Evolutionary conservation across 2,888 invertebrate genomes (phyloP).

Genomic region (Sycophila texana): DNA sequence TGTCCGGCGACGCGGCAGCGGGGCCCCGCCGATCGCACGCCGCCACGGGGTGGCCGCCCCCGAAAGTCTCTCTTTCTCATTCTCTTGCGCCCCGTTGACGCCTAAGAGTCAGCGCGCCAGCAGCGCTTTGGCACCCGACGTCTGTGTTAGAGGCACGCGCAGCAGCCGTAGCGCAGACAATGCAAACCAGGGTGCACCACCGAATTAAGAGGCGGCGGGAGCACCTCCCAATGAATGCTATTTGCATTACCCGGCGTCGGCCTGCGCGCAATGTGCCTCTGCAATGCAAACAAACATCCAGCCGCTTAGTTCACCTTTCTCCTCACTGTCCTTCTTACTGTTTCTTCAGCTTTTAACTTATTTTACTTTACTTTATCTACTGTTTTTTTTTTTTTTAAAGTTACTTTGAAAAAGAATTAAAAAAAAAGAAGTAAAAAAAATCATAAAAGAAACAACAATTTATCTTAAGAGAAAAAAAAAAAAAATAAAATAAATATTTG

Average conservation of each 20-base stretch:
- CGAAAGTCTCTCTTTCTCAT: background rate
- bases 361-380: conserved; percentile 39
- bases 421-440: conserved; percentile 26
- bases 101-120: conserved; percentile 36
- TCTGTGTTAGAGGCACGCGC: conserved; percentile 70
- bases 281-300: conserved; percentile 76
- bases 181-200: conserved; percentile 74
- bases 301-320: conserved; percentile 72
- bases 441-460: conserved; percentile 32
- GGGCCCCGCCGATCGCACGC: background rate
- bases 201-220: conserved; percentile 72
- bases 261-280: conserved; percentile 76
- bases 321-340: conserved; percentile 43
- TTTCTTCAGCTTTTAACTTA: conserved; percentile 32
- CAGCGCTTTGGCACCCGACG: conserved; percentile 44
- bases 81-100: conserved; percentile 18
- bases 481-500: conserved; percentile 38
- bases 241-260: conserved; percentile 76
- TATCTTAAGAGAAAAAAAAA: conserved; percentile 7
- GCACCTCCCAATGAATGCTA: conserved; percentile 66
- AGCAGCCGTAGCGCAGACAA: conserved; percentile 76
- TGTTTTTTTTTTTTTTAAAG: conserved; percentile 47
- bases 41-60: no score
- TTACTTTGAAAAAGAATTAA: conserved; percentile 5
- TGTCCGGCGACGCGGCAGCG: background rate